These are phyloP conservation scores for Ophion ellenae DNA, from an alignment of 2,888 invertebrate species.

Conservation along the genomic window DNA sequence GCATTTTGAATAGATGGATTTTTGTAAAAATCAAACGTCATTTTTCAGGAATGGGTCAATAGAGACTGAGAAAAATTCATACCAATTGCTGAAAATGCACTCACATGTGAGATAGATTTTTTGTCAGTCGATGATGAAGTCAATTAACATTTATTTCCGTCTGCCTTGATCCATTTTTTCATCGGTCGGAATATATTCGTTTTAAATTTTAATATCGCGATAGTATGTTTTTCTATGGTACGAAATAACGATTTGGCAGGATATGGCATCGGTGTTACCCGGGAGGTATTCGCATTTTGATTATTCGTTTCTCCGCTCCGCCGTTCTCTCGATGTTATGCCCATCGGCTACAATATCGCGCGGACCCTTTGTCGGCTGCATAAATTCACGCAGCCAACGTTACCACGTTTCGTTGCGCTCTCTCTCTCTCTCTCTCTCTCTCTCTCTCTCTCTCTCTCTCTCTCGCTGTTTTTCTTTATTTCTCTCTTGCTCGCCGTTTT, in stretches of 20 bases:
- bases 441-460: conserved; percentile 24
- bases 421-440: conserved; percentile 29
- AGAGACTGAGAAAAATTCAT: neutral
- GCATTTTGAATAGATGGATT: too few species aligned
- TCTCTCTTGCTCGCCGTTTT: conserved; percentile 17
- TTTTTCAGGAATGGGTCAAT: too few species aligned
- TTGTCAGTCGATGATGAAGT: neutral
- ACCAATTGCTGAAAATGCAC: neutral
- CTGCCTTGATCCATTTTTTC: neutral
- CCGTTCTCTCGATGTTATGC: conserved; percentile 59
- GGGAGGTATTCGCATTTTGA: conserved; percentile 61
- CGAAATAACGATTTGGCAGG: conserved; percentile 32
- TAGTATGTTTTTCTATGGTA: conserved; percentile 28
- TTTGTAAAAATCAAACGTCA: too few species aligned
- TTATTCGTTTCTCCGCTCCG: conserved; percentile 60
- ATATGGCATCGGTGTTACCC: conserved; percentile 11
- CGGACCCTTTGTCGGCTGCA: conserved; percentile 65
- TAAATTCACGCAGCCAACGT: conserved; percentile 64
- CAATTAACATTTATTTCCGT: conserved; percentile 7
- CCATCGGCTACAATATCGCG: conserved; percentile 66
- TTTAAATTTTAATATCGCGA: conserved; percentile 27
- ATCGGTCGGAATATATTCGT: conserved; percentile 11
- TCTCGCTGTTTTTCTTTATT: conserved; percentile 31
- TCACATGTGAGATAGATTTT: neutral
- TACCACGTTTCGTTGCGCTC: conserved; percentile 33